phyloP scores from a whole-genome alignment of 1,140 invertebrate species.

The Zophobas morio region DNA sequence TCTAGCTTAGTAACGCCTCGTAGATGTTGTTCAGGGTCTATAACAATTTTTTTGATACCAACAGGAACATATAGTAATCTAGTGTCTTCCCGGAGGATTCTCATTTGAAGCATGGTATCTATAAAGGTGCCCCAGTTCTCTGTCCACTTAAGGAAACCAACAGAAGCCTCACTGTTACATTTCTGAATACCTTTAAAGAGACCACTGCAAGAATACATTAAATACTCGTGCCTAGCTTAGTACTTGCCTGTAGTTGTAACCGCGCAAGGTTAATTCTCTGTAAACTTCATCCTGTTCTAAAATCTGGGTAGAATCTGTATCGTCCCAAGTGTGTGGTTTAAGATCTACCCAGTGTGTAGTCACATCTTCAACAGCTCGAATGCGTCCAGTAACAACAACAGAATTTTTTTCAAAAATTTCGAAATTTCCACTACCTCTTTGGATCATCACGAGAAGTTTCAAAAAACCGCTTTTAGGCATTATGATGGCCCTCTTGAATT shows the following conservation, averaged over 20 bases:
- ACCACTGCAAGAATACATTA: neutral
- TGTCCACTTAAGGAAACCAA: neutral
- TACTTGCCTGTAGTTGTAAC: neutral
- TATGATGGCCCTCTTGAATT: constrained; percentile 87
- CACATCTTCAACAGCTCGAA: neutral
- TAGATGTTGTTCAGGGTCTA: too few species aligned
- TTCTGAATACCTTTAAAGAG: neutral
- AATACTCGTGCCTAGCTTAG: too few species aligned
- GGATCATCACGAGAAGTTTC: neutral
- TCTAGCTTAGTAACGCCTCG: too few species aligned
- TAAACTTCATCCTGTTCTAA: neutral
- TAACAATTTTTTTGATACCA: neutral
- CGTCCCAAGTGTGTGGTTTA: neutral
- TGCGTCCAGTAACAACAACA: neutral
- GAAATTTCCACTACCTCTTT: neutral
- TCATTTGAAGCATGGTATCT: neutral
- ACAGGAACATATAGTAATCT: neutral
- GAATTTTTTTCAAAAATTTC: neutral
- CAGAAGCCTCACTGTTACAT: too few species aligned
- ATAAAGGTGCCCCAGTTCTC: neutral
- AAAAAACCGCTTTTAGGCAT: constrained; percentile 5
- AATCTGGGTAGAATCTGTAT: neutral
- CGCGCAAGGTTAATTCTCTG: neutral
- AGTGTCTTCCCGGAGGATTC: neutral
- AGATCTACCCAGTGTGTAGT: neutral